A percentile compares a stretch with the other conserved stretches of the same genome.
Evolutionary conservation across 2,113 vertebrate species (phyloP).

Genomic region (Proteles cristata): DNA sequence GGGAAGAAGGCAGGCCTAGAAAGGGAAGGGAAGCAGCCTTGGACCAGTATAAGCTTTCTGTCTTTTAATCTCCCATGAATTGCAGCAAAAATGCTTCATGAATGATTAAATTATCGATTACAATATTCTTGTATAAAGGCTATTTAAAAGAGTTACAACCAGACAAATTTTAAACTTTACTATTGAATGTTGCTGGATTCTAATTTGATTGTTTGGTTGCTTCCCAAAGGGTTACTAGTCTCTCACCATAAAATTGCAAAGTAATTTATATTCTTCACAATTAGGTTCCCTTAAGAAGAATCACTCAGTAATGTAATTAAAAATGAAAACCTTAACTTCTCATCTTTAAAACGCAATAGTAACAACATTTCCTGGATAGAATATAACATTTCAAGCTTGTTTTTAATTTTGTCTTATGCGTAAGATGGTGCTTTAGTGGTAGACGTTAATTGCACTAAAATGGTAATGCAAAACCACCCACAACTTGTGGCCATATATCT

Average conservation of each 20-base stretch:
- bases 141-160: constrained; percentile 43
- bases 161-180: constrained; percentile 38
- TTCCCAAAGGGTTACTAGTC: constrained; percentile 65
- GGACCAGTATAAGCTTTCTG: not conserved
- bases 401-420: constrained; percentile 63
- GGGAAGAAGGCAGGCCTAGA: not conserved
- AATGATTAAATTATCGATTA: constrained; percentile 11
- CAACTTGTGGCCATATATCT: constrained; percentile 58
- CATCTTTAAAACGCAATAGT: constrained; percentile 69
- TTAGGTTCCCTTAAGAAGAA: constrained; percentile 70
- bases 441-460: constrained; percentile 73
- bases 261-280: constrained; percentile 74
- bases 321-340: constrained; percentile 74
- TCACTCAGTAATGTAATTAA: constrained; percentile 75
- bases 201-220: constrained; percentile 65
- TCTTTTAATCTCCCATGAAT: not conserved
- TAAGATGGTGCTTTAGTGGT: constrained; percentile 51
- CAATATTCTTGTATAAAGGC: constrained; percentile 28
- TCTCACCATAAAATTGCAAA: constrained; percentile 59
- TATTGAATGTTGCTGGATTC: constrained; percentile 53
- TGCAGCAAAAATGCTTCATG: not conserved
- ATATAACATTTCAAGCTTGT: constrained; percentile 60
- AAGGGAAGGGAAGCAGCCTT: not conserved
- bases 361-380: constrained; percentile 62
- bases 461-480: constrained; percentile 63